Percentiles rank a stretch among this genome's conserved stretches.
Conservation (phyloP, 2,797 vertebrate species). For the Apogon talboti region DNA sequence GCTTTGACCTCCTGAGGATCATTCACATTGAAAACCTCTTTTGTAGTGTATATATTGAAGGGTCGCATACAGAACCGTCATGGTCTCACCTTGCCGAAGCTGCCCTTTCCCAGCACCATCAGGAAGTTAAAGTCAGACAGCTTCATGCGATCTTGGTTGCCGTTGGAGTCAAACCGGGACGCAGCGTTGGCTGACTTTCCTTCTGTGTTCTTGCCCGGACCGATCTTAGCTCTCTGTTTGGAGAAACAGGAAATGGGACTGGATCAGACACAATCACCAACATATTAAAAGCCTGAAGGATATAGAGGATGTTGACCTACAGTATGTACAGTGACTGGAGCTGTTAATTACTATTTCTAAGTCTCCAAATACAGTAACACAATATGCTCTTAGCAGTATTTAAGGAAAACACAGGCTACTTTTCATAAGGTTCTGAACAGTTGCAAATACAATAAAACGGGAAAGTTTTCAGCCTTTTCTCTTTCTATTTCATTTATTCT, state of each 20-base stretch:
- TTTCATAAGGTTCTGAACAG: background rate
- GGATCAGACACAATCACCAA: slow-evolving; percentile 7
- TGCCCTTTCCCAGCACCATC: slow-evolving; percentile 97
- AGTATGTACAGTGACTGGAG: background rate
- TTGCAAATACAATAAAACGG: slow-evolving; percentile 14
- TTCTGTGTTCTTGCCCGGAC: slow-evolving; percentile 87
- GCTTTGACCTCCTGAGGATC: no score
- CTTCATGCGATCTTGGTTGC: slow-evolving; percentile 94
- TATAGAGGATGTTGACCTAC: no score
- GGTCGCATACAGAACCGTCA: background rate
- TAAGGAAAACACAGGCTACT: no score
- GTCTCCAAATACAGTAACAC: no score
- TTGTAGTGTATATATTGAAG: background rate
- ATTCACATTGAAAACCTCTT: no score
- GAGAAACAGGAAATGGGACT: background rate
- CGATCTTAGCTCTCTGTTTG: slow-evolving; percentile 92
- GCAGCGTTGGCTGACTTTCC: slow-evolving; percentile 88
- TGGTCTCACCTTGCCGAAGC: slow-evolving; percentile 93
- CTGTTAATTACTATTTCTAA: no score
- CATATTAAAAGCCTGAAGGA: background rate
- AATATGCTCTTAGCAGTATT: no score
- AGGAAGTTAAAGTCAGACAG: slow-evolving; percentile 97
- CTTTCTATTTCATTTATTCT: slow-evolving; percentile 36
- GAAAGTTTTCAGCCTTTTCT: slow-evolving; percentile 14
- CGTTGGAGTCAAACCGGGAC: slow-evolving; percentile 93